Conservation (phyloP, 2,797 vertebrate species). For the Simalia tracyae region DNA sequence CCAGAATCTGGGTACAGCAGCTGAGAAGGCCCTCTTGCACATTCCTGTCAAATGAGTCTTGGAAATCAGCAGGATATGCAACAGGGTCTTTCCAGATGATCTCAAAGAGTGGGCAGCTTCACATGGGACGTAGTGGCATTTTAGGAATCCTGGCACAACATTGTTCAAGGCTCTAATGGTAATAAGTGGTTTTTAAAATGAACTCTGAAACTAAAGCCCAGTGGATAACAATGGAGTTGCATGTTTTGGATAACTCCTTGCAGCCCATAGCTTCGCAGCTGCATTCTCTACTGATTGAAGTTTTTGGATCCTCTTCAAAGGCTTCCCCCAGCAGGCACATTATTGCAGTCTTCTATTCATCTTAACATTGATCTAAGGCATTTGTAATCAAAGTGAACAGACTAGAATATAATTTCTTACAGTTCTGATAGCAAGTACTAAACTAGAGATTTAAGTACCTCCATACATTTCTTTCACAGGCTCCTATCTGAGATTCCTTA, state of each 20-base stretch:
- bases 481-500: neutral
- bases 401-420: neutral
- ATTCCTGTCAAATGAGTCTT: neutral
- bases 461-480: neutral
- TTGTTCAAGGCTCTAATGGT: neutral
- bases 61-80: neutral
- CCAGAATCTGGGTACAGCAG: neutral
- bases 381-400: neutral
- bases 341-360: neutral
- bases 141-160: neutral
- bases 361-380: neutral
- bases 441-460: neutral
- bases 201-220: neutral
- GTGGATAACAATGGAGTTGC: neutral
- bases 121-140: neutral
- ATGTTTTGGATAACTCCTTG: neutral
- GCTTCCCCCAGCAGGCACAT: neutral
- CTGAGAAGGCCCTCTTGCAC: neutral
- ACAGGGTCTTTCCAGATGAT: neutral
- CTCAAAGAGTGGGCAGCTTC: neutral
- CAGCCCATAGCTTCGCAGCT: neutral
- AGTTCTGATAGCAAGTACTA: neutral
- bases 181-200: neutral
- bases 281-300: neutral
- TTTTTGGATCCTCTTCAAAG: neutral